Percentiles rank a stretch among this genome's conserved stretches.
These are phyloP conservation scores for Trachops cirrhosus DNA, from an alignment of 2,797 vertebrate genomes.

Conservation along the genomic window DNA sequence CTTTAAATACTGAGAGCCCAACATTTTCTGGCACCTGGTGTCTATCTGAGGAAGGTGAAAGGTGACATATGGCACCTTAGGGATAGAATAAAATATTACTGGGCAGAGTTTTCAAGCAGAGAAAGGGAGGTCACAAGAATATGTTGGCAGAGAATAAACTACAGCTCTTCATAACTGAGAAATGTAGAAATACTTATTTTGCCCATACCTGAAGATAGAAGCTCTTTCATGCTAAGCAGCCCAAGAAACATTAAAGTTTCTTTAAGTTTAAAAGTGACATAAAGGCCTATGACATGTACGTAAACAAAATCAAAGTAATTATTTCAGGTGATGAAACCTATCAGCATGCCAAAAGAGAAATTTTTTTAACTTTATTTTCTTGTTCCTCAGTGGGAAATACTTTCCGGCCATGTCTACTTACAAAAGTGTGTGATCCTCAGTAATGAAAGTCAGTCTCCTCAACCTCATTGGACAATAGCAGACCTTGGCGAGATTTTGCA, in stretches of 20 bases:
- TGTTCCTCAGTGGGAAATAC: neutral
- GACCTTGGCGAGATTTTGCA: neutral
- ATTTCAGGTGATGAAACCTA: neutral
- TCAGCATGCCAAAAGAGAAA: neutral
- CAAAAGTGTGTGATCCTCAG: neutral
- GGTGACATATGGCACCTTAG: slow-evolving; percentile 4
- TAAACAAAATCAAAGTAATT: neutral
- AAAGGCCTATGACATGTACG: neutral
- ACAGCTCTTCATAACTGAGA: neutral
- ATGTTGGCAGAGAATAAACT: neutral
- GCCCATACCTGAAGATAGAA: neutral
- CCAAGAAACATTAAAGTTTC: neutral
- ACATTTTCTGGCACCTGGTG: neutral
- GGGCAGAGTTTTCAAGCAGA: slow-evolving; percentile 45
- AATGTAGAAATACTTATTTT: neutral
- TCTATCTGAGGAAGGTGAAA: slow-evolving; percentile 37
- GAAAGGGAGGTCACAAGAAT: slow-evolving; percentile 48
- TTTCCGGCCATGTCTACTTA: neutral
- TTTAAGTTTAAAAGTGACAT: neutral
- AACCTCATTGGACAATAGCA: neutral
- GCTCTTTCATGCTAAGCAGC: neutral
- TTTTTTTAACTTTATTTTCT: slow-evolving; percentile 18
- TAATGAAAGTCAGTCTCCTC: neutral
- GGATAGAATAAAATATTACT: slow-evolving; percentile 40
- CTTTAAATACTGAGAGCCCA: slow-evolving; percentile 15